These are phyloP conservation scores for Ciconia nigra DNA, from an alignment of 2,797 vertebrate genomes.

Conservation along the genomic window DNA sequence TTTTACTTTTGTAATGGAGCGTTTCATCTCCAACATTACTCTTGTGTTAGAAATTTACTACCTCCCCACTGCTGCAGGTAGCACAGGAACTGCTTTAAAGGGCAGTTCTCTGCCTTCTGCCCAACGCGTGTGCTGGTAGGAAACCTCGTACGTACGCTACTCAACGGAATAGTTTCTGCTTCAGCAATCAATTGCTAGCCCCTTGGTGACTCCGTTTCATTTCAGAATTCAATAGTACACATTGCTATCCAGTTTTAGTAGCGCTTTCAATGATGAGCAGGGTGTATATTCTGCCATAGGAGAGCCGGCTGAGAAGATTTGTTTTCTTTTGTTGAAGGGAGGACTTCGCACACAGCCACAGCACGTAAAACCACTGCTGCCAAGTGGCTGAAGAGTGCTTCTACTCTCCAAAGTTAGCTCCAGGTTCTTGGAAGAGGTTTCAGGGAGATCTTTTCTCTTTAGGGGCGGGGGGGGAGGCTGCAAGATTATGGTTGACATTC, in stretches of 20 bases:
- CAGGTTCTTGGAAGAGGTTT: not conserved
- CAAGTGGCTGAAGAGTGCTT: not conserved
- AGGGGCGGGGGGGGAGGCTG: fast-evolving
- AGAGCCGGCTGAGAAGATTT: not conserved
- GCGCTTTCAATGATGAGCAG: fast-evolving
- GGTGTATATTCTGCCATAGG: not conserved
- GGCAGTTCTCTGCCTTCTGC: not conserved
- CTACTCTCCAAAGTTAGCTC: not conserved
- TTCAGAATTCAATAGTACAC: not conserved
- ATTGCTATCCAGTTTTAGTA: not conserved
- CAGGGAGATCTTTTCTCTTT: not conserved
- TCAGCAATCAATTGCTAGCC: not conserved
- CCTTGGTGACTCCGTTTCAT: not conserved
- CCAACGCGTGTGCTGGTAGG: fast-evolving
- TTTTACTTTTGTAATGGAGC: not conserved
- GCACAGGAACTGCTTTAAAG: not conserved
- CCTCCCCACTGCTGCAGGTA: not conserved
- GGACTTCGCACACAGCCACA: not conserved
- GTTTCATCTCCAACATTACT: fast-evolving
- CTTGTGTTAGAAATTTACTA: not conserved
- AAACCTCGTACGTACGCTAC: fast-evolving
- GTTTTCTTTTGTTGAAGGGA: not conserved
- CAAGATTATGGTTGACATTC: not conserved
- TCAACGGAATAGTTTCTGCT: not conserved
- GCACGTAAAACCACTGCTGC: not conserved